phyloP scores from a whole-genome alignment of 2,113 vertebrate genomes.

The Aegithalos caudatus region DNA sequence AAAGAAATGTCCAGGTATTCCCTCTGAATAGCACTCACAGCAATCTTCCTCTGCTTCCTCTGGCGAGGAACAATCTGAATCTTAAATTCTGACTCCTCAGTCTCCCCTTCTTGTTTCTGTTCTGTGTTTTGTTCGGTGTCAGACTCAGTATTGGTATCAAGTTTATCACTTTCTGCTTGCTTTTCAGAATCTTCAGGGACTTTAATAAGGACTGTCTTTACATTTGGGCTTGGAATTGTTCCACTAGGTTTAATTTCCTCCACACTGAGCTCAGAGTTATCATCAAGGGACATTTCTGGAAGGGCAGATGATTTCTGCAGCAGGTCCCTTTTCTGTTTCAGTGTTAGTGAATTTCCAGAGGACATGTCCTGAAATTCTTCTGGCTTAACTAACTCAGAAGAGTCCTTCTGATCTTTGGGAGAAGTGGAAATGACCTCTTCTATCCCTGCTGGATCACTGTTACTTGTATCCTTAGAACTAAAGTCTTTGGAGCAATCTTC shows the following conservation, averaged over 20 bases:
- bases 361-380: slow-evolving; percentile 62
- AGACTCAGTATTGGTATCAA: slow-evolving; percentile 72
- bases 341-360: slow-evolving; percentile 84
- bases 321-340: slow-evolving; percentile 92
- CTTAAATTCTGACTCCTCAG: slow-evolving; percentile 92
- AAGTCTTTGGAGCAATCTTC: slow-evolving; percentile 86
- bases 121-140: slow-evolving; percentile 83
- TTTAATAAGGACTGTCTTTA: slow-evolving; percentile 82
- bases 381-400: slow-evolving; percentile 29
- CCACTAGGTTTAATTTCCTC: slow-evolving; percentile 69
- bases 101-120: slow-evolving; percentile 80
- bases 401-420: slow-evolving; percentile 48
- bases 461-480: slow-evolving; percentile 64
- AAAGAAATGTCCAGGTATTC: slow-evolving; percentile 98
- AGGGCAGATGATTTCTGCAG: slow-evolving; percentile 88
- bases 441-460: neutral
- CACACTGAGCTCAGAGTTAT: slow-evolving; percentile 45
- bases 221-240: slow-evolving; percentile 70
- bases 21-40: slow-evolving; percentile 97
- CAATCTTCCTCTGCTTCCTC: slow-evolving; percentile 96
- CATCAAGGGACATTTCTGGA: slow-evolving; percentile 86
- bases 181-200: slow-evolving; percentile 85
- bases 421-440: slow-evolving; percentile 51
- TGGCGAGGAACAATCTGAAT: slow-evolving; percentile 97
- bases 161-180: slow-evolving; percentile 75